A percentile compares a stretch with the other conserved stretches of the same genome.
phyloP scores from a whole-genome alignment of 2,888 invertebrate genomes.

The Harpalus rubripes region DNA sequence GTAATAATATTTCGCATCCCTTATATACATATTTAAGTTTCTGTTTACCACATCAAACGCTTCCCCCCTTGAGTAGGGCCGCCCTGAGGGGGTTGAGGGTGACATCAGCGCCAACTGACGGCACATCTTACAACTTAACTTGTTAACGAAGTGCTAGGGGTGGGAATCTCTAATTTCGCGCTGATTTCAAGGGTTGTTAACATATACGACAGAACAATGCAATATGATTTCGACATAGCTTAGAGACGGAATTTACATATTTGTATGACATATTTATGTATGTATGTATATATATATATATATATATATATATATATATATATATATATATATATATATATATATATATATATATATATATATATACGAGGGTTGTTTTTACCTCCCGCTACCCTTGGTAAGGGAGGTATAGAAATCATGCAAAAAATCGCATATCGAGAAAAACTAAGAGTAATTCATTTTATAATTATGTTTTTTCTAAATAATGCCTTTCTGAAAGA shows the following conservation, averaged over 20 bases:
- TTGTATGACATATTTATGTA: not conserved
- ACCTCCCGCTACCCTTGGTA: too few species aligned
- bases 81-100: not conserved
- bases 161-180: slow-evolving; percentile 9
- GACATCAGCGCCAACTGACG: slow-evolving; percentile 50
- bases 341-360: too few species aligned
- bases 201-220: not conserved
- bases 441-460: too few species aligned
- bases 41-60: not conserved
- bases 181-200: slow-evolving; percentile 2
- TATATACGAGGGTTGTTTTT: too few species aligned
- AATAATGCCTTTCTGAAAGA: too few species aligned
- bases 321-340: too few species aligned
- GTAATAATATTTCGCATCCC: slow-evolving; percentile 22
- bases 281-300: too few species aligned
- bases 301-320: too few species aligned
- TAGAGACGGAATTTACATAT: not conserved
- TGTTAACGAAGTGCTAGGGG: slow-evolving; percentile 44
- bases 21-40: not conserved
- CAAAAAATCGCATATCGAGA: too few species aligned
- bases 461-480: too few species aligned
- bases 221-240: slow-evolving; percentile 5
- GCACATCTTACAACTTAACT: slow-evolving; percentile 45
- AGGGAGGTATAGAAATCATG: too few species aligned
- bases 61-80: not conserved